Conservation (phyloP, 2,797 vertebrate genomes). For the Oceanodroma leucorhoa region DNA sequence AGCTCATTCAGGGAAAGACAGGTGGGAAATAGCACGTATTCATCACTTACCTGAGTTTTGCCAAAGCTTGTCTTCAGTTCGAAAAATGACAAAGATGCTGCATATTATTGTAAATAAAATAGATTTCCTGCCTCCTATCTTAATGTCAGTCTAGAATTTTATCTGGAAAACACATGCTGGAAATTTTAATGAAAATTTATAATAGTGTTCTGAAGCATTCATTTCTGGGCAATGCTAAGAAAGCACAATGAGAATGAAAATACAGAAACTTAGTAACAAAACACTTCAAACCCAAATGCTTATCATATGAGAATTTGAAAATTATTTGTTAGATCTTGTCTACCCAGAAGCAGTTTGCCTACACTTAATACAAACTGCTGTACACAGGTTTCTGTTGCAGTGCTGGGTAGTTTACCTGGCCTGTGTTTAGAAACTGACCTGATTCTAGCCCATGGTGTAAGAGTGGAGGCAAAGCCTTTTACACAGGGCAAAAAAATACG, state of each 20-base stretch:
- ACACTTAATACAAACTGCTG: not conserved
- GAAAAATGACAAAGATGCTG: not conserved
- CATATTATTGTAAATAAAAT: not conserved
- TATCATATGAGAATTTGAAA: not conserved
- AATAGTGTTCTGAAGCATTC: not conserved
- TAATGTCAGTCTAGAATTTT: not conserved
- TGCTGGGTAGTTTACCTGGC: not conserved
- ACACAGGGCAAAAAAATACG: not conserved
- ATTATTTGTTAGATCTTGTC: not conserved
- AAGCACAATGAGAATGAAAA: not conserved
- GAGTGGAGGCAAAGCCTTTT: not conserved
- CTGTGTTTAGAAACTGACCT: not conserved
- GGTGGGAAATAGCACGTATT: not conserved
- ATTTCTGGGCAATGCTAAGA: not conserved
- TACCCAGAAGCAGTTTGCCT: not conserved
- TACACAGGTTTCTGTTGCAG: not conserved
- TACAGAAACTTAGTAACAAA: not conserved
- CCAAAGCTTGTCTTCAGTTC: not conserved
- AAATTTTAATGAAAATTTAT: not conserved
- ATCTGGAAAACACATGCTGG: not conserved
- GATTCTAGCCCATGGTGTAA: not conserved
- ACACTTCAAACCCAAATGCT: not conserved
- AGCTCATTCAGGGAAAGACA: not conserved
- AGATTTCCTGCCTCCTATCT: not conserved
- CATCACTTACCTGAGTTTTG: not conserved